A percentile compares a stretch with the other conserved stretches of the same genome.
Conservation (phyloP, 2,113 vertebrate genomes). For the Tachuris rubrigastra region DNA sequence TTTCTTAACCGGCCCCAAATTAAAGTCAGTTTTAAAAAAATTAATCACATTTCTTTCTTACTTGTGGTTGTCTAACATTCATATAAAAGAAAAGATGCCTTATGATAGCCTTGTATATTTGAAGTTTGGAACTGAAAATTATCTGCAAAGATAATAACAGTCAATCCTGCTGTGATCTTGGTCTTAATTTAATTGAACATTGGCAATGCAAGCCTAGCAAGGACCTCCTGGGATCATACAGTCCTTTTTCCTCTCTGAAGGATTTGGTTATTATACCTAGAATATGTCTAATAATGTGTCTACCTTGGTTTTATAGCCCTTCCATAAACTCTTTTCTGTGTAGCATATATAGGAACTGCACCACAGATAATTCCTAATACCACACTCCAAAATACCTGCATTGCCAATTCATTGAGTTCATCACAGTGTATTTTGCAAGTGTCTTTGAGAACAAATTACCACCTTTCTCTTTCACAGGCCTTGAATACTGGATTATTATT, state of each 20-base stretch:
- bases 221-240: background rate
- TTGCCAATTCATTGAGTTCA: background rate
- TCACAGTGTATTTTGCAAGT: background rate
- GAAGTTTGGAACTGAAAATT: background rate
- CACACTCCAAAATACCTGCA: background rate
- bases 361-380: background rate
- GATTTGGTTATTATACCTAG: background rate
- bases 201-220: background rate
- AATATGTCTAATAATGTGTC: background rate
- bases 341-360: background rate
- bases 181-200: conserved; percentile 39
- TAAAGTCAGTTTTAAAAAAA: background rate
- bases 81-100: background rate
- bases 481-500: background rate
- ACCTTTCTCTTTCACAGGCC: background rate
- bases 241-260: background rate
- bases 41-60: background rate
- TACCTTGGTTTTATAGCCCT: background rate
- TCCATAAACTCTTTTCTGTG: background rate
- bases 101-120: background rate
- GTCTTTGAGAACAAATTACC: background rate
- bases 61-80: background rate
- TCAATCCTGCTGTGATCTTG: background rate
- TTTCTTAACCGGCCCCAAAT: background rate
- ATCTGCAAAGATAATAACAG: background rate